Conservation (phyloP, 37 sponge, comb jelly and placozoan species). For the Eunapius fragilis region DNA sequence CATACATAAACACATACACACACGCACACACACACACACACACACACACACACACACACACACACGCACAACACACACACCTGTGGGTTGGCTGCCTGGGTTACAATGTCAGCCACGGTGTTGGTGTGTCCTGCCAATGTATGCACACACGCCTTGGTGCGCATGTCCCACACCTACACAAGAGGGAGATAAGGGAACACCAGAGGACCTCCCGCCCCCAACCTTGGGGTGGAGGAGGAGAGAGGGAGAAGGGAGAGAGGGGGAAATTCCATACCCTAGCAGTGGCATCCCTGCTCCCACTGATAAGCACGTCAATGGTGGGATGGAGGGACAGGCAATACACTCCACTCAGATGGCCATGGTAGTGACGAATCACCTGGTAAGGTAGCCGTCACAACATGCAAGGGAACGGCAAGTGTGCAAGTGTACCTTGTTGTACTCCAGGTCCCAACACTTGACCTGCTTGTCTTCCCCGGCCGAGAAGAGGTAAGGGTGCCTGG, state of each 20-base stretch:
- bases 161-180: conserved; percentile 94
- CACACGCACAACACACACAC: conserved; percentile 32
- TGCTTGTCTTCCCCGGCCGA: conserved; percentile 97
- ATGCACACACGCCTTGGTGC: conserved; percentile 97
- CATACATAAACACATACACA: neutral
- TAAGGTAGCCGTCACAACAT: neutral
- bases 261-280: conserved; percentile 68
- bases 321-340: conserved; percentile 91
- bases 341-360: conserved; percentile 98
- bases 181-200: neutral
- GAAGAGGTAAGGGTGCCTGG: conserved; percentile 97
- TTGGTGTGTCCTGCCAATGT: conserved; percentile 98
- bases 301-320: conserved; percentile 90
- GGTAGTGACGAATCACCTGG: conserved; percentile 96
- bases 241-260: neutral
- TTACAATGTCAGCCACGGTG: conserved; percentile 85
- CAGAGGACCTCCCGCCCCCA: no score
- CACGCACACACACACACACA: neutral
- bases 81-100: conserved; percentile 95
- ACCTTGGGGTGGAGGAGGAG: no score
- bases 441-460: conserved; percentile 99
- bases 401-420: neutral
- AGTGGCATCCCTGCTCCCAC: conserved; percentile 91
- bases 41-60: neutral
- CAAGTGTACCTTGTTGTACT: conserved; percentile 87